Evolutionary conservation across 2,113 vertebrate genomes (phyloP).

Genomic region (Accipiter cooperii): DNA sequence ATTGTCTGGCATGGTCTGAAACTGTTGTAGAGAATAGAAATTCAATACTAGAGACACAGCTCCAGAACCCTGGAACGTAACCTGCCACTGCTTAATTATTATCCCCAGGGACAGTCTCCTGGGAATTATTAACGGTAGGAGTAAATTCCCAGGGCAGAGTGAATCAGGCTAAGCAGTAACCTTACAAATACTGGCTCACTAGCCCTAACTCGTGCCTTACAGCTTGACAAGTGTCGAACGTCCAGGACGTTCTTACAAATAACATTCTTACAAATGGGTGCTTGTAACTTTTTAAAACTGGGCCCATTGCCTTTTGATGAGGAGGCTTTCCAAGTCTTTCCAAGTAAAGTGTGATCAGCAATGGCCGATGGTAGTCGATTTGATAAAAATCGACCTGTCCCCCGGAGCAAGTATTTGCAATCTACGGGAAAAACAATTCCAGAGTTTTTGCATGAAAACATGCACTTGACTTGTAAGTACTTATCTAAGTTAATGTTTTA

Average conservation of each 20-base stretch:
- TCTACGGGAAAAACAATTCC: background rate
- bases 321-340: background rate
- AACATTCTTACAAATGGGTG: background rate
- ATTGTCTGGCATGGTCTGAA: background rate
- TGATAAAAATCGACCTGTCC: background rate
- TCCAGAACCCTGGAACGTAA: background rate
- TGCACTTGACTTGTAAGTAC: background rate
- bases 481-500: background rate
- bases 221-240: background rate
- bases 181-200: background rate
- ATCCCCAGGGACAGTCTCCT: background rate
- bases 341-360: background rate
- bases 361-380: accelerated
- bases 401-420: background rate
- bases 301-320: accelerated
- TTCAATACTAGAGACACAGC: background rate
- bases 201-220: background rate
- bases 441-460: accelerated
- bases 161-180: background rate
- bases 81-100: background rate
- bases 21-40: background rate
- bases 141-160: background rate
- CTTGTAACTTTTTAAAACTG: accelerated
- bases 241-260: background rate
- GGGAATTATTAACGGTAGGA: background rate